Percentiles rank a stretch among this genome's conserved stretches.
Evolutionary conservation across 2,797 vertebrate genomes (phyloP).

Genomic region (Leptodactylus fallax): DNA sequence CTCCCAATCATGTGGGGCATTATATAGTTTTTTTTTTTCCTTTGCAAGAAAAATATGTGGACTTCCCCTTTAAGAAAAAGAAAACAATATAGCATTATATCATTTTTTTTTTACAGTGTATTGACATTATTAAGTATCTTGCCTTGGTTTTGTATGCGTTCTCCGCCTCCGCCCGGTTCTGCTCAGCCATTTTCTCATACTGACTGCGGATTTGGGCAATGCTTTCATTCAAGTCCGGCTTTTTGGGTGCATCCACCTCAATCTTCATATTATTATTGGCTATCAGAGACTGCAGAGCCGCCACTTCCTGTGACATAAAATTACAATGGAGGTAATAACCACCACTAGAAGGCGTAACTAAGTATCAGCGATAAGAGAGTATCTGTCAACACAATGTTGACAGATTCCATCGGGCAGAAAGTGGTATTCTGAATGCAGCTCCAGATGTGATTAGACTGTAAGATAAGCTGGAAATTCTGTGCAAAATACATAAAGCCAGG

Average conservation of each 20-base stretch:
- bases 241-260: slow-evolving; percentile 74
- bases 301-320: slow-evolving; percentile 73
- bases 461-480: not conserved
- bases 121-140: not conserved
- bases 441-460: not conserved
- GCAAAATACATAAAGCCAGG: not conserved
- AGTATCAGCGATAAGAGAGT: not conserved
- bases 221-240: slow-evolving; percentile 72
- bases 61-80: not conserved
- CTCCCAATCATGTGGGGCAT: too few relatives aligned
- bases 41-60: not conserved
- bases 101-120: not conserved
- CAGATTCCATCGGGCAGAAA: not conserved
- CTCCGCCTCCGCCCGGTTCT: slow-evolving; percentile 77
- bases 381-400: not conserved
- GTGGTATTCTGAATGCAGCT: not conserved
- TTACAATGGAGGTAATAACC: not conserved
- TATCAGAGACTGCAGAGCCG: slow-evolving; percentile 73
- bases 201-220: slow-evolving; percentile 75
- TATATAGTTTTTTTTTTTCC: too few relatives aligned
- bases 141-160: slow-evolving; percentile 80
- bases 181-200: slow-evolving; percentile 76
- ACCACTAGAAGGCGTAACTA: not conserved
- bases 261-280: slow-evolving; percentile 74
- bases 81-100: not conserved